Percentiles rank a stretch among this genome's conserved stretches.
Evolutionary conservation across 2,113 vertebrate species (phyloP).

Genomic region (Pelobates fuscus): DNA sequence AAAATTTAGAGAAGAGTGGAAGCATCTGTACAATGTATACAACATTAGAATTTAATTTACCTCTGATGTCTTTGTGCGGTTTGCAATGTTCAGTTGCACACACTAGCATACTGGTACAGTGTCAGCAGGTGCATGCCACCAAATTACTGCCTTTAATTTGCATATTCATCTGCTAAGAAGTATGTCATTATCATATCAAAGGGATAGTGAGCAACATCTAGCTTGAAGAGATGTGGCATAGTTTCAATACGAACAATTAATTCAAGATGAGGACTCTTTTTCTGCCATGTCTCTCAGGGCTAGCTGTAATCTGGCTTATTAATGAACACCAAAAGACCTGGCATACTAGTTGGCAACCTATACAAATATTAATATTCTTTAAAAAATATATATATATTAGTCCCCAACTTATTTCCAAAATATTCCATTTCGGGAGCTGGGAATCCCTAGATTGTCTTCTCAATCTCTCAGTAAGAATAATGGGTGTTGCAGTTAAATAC

Average conservation of each 20-base stretch:
- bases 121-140: constrained; percentile 98
- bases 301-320: constrained; percentile 86
- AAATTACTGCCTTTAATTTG: constrained; percentile 97
- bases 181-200: constrained; percentile 99
- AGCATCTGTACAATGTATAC: constrained; percentile 86
- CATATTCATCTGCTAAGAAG: constrained; percentile 99
- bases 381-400: no score
- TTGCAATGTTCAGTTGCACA: constrained; percentile 78
- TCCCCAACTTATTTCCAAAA: no score
- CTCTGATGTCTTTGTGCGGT: constrained; percentile 85
- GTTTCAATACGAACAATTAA: constrained; percentile 99
- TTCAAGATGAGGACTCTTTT: constrained; percentile 96
- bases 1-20: constrained; percentile 81
- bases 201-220: constrained; percentile 93
- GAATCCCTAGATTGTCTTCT: no score
- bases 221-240: constrained; percentile 97
- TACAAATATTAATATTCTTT: constrained; percentile 36
- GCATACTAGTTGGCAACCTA: constrained; percentile 74
- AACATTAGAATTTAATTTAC: constrained; percentile 85
- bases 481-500: no score
- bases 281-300: constrained; percentile 90
- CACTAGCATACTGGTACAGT: constrained; percentile 85
- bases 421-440: no score
- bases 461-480: no score
- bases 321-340: constrained; percentile 79